Percentiles rank a stretch among this genome's conserved stretches.
These are phyloP conservation scores for Helicoverpa zea DNA, from an alignment of 1,140 invertebrate species.

Conservation along the genomic window DNA sequence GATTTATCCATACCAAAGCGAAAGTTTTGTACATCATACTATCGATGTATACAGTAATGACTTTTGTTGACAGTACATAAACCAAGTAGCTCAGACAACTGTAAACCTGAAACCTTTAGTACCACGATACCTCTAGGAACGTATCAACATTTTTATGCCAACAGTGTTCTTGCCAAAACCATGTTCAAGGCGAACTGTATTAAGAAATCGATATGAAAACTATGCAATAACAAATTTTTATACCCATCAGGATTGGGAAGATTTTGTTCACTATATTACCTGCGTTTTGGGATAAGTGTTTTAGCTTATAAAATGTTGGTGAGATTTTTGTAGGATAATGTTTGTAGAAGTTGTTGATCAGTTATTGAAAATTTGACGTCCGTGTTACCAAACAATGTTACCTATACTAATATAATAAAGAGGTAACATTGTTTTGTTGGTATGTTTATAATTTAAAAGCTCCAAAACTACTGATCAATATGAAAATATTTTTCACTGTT, in stretches of 20 bases:
- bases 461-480: too few species aligned
- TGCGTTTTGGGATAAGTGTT: neutral
- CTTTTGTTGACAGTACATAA: neutral
- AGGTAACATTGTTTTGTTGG: too few species aligned
- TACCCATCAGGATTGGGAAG: neutral
- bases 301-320: neutral
- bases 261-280: neutral
- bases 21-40: too few species aligned
- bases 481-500: neutral
- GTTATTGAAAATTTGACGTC: neutral
- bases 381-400: neutral
- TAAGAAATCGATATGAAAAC: constrained; percentile 66
- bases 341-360: neutral
- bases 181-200: constrained; percentile 47
- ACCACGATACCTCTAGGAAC: neutral
- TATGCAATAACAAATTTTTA: constrained; percentile 52
- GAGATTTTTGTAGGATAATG: neutral
- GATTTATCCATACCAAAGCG: too few species aligned
- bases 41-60: neutral
- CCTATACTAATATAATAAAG: too few species aligned
- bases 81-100: neutral
- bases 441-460: too few species aligned
- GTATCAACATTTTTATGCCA: neutral
- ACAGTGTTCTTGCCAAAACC: constrained; percentile 35
- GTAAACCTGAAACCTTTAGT: constrained; percentile 22